Conservation (phyloP, 1,140 invertebrate species). For the Hylyphantes graminicola region DNA sequence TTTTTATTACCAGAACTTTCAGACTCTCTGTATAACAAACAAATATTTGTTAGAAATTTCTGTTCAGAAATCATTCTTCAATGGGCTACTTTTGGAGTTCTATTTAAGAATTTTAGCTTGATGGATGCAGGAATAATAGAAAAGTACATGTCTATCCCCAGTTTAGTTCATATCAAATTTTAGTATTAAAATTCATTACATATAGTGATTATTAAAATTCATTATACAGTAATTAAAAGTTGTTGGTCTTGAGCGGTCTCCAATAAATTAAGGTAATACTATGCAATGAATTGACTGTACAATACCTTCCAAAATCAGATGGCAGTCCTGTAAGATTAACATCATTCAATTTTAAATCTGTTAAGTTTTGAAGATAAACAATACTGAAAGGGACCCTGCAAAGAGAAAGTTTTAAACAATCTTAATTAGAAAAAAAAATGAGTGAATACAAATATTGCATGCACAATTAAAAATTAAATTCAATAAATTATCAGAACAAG, state of each 20-base stretch:
- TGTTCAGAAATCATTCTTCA: no score
- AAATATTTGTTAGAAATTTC: no score
- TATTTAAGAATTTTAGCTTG: no score
- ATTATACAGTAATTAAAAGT: no score
- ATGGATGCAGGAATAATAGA: no score
- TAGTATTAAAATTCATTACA: no score
- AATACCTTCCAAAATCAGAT: slow-evolving; percentile 91
- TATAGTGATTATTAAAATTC: no score
- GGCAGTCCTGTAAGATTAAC: slow-evolving; percentile 95
- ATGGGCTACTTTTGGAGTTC: no score
- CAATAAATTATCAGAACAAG: not conserved
- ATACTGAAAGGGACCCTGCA: slow-evolving; percentile 70
- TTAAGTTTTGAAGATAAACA: slow-evolving; percentile 91
- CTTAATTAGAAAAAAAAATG: not conserved
- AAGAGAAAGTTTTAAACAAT: slow-evolving; percentile 26
- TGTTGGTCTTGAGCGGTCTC: no score
- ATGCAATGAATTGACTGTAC: not conserved
- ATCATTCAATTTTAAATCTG: slow-evolving; percentile 94
- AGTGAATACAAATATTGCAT: not conserved
- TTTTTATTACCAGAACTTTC: no score
- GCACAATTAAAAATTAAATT: not conserved
- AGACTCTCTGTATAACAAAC: no score
- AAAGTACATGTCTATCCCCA: not conserved
- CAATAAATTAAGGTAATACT: not conserved
- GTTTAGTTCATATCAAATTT: no score